phyloP scores from a whole-genome alignment of 2,888 invertebrate genomes.

The Ochlodes sylvanus region DNA sequence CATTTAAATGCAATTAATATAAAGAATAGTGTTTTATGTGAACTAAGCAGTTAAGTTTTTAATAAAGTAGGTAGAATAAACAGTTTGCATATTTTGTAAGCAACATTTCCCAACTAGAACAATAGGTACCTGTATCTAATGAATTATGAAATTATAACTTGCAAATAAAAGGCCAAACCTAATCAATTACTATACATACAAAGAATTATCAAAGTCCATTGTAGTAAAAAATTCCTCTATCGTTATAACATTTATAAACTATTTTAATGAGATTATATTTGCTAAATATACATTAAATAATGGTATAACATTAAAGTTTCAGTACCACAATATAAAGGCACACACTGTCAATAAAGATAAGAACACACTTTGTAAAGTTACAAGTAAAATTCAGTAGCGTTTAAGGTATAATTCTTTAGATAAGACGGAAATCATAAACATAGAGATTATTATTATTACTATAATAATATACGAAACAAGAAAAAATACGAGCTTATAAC shows the following conservation, averaged over 20 bases:
- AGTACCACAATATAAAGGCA: conserved; percentile 45
- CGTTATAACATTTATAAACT: neutral
- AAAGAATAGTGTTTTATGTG: too few relatives aligned
- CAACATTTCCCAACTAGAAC: neutral
- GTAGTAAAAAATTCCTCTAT: neutral
- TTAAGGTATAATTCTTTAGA: conserved; percentile 51
- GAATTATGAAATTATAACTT: neutral
- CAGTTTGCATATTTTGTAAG: neutral
- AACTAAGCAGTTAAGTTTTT: too few relatives aligned
- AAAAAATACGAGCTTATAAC: too few relatives aligned
- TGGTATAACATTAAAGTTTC: neutral
- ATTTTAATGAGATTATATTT: neutral
- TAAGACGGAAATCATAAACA: conserved; percentile 54
- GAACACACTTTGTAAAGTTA: conserved; percentile 46
- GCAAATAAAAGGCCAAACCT: neutral
- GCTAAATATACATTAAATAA: conserved; percentile 8
- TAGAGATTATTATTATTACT: conserved; percentile 27
- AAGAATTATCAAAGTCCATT: neutral
- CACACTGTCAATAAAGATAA: conserved; percentile 58
- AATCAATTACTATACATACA: neutral
- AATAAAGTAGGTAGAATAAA: too few relatives aligned
- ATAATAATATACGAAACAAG: conserved; percentile 18
- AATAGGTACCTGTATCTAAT: neutral
- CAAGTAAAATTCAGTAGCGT: conserved; percentile 50
- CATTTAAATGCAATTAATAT: too few relatives aligned